Evolutionary conservation across 1,140 invertebrate species (phyloP), one percentile per base, ranked within the genome.

Genomic region (Bombus superbus): DNA sequence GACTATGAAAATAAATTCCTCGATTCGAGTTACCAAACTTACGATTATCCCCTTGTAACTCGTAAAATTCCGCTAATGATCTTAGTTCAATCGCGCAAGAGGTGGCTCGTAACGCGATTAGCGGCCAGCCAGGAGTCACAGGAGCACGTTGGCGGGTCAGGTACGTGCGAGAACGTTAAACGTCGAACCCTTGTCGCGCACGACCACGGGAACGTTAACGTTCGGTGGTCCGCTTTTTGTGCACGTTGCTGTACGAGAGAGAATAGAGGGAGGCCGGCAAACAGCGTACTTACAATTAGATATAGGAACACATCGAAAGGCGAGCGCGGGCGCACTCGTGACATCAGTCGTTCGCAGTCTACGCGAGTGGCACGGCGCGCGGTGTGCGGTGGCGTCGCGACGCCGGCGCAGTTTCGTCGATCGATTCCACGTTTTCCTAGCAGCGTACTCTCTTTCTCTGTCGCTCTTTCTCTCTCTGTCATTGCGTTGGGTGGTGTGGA

Each of bases 361-460:
- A 86, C 57, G 73, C 72, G 85, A 72, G 68, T 68, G 71, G 32
- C 59, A 69, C 74, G 68, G 40, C 76, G 47, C 18, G 47, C 47
- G 64, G 62, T 72, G 80, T 42, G 81, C 88, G 87, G 77, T 88
- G 91, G 88, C 92, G 91, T 93, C 90, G 88, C 91, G 90, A 94
- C 94, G 94, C 93, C 94, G 94, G 93, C 94, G 94, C 94, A 91
- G 40, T 90, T 74, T 11, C 13, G 53, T 73, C 91, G 91, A 94
- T 94, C 94, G 92, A 94, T 94, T 83, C 74, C 79, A 83, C 78
- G 88, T 85, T 84, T 92, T 84, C 66, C 71, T 84, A 86, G 88
- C 81, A 85, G 86, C 72, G 53, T 74, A 87, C 86, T 87, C 47
- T 18, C 47, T 53, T 15, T 47, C 44, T 47, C 38, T 38, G 2